phyloP scores from a whole-genome alignment of 1,140 invertebrate species.

The Drosophila ironensis region DNA sequence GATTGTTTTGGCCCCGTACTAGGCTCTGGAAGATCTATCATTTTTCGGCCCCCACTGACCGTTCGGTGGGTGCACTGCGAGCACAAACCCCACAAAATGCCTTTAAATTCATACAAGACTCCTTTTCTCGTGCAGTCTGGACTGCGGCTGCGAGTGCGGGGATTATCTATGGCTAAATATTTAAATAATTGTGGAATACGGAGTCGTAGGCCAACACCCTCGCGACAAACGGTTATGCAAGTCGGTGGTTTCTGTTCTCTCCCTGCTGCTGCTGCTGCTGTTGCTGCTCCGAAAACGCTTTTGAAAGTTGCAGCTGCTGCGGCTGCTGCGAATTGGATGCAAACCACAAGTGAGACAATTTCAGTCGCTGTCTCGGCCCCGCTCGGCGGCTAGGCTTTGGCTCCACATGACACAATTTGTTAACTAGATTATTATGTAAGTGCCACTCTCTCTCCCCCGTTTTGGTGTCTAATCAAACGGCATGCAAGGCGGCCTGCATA shows the following conservation, averaged over 20 bases:
- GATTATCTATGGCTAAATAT: constrained; percentile 75
- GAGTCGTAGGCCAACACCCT: constrained; percentile 61
- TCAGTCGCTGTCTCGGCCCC: constrained; percentile 38
- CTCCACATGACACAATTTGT: constrained; percentile 75
- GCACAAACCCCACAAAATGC: too few species aligned
- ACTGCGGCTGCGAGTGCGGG: too few species aligned
- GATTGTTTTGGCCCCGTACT: constrained; percentile 45
- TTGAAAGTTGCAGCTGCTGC: constrained; percentile 66
- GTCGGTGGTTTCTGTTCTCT: constrained; percentile 59
- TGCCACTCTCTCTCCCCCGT: constrained; percentile 15
- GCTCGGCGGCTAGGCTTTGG: constrained; percentile 15
- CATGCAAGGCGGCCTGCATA: constrained; percentile 47
- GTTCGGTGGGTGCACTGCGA: not conserved
- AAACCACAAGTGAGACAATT: constrained; percentile 25
- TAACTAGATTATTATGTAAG: constrained; percentile 78
- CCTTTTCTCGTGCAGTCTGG: too few species aligned
- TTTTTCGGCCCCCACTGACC: constrained; percentile 27
- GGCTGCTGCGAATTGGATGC: constrained; percentile 21
- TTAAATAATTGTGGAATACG: constrained; percentile 62
- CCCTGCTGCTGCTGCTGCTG: constrained; percentile 7
- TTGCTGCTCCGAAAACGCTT: constrained; percentile 52
- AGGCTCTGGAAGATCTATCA: constrained; percentile 46
- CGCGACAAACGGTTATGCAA: constrained; percentile 58
- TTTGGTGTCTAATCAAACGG: constrained; percentile 56
- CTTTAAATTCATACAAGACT: too few species aligned